A percentile compares a stretch with the other conserved stretches of the same genome.
These are phyloP conservation scores for Eutolmus rufibarbis DNA, from an alignment of 2,888 invertebrate genomes.

Conservation along the genomic window DNA sequence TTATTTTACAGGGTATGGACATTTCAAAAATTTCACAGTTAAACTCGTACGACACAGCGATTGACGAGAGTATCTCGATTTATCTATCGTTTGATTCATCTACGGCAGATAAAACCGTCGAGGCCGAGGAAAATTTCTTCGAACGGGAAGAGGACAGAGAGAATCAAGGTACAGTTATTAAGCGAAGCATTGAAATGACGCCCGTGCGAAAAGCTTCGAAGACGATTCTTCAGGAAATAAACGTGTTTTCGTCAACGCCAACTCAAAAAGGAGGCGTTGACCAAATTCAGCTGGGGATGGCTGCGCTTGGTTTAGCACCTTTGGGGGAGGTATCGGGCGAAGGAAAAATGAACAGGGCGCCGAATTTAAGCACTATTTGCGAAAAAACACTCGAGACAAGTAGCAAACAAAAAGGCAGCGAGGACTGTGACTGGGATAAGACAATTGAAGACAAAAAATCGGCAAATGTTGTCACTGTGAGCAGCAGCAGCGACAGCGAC, in stretches of 20 bases:
- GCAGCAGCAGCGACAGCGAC: not conserved
- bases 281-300: not conserved
- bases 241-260: constrained; percentile 14
- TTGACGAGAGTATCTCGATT: not conserved
- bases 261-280: not conserved
- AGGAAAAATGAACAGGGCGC: not conserved
- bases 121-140: not conserved
- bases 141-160: not conserved
- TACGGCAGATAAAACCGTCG: not conserved
- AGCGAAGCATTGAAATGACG: not conserved
- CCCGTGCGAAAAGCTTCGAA: not conserved
- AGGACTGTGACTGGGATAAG: not conserved
- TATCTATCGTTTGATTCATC: not conserved
- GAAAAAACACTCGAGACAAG: not conserved
- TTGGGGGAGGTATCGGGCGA: not conserved
- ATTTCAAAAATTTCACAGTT: not conserved
- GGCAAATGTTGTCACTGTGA: not conserved
- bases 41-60: not conserved
- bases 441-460: not conserved
- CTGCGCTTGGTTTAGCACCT: not conserved
- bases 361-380: not conserved
- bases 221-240: not conserved
- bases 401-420: not conserved
- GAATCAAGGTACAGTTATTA: not conserved
- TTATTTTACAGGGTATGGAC: not conserved